Percentiles rank a stretch among this genome's conserved stretches.
Conservation (phyloP, 2,113 vertebrate genomes). For the Deroptyus accipitrinus region DNA sequence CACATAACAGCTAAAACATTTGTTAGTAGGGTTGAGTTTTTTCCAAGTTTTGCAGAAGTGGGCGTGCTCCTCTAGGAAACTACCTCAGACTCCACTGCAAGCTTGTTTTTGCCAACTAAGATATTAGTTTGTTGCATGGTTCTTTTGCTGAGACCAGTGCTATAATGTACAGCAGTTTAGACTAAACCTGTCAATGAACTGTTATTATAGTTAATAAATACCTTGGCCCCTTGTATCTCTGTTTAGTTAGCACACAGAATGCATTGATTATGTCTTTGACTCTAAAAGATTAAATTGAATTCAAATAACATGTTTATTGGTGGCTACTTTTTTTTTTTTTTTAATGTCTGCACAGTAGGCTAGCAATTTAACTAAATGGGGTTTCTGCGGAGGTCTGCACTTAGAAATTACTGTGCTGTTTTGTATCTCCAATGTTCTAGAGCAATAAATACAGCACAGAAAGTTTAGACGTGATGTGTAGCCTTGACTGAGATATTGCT, state of each 20-base stretch:
- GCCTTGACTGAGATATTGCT: not conserved
- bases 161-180: not conserved
- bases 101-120: not conserved
- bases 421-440: not conserved
- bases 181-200: not conserved
- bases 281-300: slow-evolving; percentile 48
- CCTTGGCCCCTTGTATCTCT: slow-evolving; percentile 11
- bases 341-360: not conserved
- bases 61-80: not conserved
- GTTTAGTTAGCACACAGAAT: slow-evolving; percentile 40
- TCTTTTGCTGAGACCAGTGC: not conserved
- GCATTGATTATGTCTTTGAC: slow-evolving; percentile 28
- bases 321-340: not conserved
- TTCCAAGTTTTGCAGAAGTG: not conserved
- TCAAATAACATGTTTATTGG: slow-evolving; percentile 53
- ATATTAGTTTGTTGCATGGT: not conserved
- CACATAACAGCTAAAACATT: not conserved
- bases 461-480: not conserved
- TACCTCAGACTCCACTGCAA: not conserved
- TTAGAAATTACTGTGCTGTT: not conserved
- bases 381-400: not conserved
- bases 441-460: not conserved
- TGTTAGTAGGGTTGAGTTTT: not conserved
- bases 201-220: slow-evolving; percentile 50
- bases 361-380: not conserved